These are phyloP conservation scores for Littorina saxatilis DNA, from an alignment of 1,140 invertebrate genomes.

Conservation along the genomic window DNA sequence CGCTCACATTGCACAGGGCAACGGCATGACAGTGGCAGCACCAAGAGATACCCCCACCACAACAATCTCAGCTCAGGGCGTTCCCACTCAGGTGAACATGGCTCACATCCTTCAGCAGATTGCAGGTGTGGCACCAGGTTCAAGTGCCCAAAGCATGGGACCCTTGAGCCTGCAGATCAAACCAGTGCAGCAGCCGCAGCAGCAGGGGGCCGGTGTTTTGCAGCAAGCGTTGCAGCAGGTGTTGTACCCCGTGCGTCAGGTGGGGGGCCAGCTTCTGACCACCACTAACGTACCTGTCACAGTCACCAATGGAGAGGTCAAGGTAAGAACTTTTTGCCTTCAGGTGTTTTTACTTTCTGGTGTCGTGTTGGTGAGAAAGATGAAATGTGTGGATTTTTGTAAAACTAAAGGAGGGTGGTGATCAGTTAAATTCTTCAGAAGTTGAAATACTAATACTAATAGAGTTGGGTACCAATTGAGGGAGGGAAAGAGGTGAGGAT, in stretches of 20 bases:
- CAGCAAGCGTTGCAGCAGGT: too few species aligned
- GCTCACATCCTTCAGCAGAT: background rate
- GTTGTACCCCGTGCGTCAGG: background rate
- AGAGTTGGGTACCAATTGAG: too few species aligned
- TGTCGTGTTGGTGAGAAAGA: background rate
- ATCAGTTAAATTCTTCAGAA: too few species aligned
- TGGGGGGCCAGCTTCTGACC: constrained; percentile 58
- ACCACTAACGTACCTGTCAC: constrained; percentile 57
- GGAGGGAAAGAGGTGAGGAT: too few species aligned
- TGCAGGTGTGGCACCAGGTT: background rate
- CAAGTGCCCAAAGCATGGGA: background rate
- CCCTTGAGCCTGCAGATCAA: background rate
- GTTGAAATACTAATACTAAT: too few species aligned
- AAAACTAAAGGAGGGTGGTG: too few species aligned
- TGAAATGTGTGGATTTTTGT: background rate
- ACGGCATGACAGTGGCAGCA: background rate
- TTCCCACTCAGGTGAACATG: background rate
- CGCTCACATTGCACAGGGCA: background rate
- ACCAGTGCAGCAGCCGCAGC: background rate
- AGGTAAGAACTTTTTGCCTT: constrained; percentile 39
- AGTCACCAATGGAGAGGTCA: constrained; percentile 53
- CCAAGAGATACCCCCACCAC: background rate
- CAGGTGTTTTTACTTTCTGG: background rate
- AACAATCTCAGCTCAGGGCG: background rate
- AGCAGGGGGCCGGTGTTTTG: too few species aligned